Conservation (phyloP, 2,797 vertebrate genomes). For the Glossophaga mutica region DNA sequence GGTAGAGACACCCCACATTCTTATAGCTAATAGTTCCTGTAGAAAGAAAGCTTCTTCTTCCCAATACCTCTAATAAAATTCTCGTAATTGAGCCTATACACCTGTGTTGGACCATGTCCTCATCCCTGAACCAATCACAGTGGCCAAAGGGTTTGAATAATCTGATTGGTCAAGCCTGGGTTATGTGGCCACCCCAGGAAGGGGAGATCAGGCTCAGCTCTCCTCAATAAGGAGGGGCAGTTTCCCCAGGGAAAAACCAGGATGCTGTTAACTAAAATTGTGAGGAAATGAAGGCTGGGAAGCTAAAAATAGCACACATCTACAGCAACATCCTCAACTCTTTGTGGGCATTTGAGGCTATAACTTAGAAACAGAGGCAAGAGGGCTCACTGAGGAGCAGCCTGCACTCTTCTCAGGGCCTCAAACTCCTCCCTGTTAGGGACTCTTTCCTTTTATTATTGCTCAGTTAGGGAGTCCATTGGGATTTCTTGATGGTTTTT, state of each 20-base stretch:
- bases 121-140: background rate
- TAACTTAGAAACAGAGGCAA: background rate
- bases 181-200: background rate
- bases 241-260: background rate
- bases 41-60: background rate
- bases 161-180: background rate
- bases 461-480: background rate
- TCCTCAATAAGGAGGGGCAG: background rate
- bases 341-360: background rate
- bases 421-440: background rate
- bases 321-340: background rate
- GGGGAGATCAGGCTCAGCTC: background rate
- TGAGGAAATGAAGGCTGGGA: background rate
- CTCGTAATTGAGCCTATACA: background rate
- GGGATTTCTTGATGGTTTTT: background rate
- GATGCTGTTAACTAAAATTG: background rate
- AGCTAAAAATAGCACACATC: background rate
- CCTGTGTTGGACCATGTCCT: background rate
- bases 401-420: background rate
- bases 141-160: background rate
- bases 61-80: background rate
- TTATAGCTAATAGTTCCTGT: background rate
- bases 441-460: background rate
- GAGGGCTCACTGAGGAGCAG: background rate
- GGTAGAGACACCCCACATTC: background rate